phyloP scores from a whole-genome alignment of 2,797 vertebrate species.

The Bovichtus variegatus region DNA sequence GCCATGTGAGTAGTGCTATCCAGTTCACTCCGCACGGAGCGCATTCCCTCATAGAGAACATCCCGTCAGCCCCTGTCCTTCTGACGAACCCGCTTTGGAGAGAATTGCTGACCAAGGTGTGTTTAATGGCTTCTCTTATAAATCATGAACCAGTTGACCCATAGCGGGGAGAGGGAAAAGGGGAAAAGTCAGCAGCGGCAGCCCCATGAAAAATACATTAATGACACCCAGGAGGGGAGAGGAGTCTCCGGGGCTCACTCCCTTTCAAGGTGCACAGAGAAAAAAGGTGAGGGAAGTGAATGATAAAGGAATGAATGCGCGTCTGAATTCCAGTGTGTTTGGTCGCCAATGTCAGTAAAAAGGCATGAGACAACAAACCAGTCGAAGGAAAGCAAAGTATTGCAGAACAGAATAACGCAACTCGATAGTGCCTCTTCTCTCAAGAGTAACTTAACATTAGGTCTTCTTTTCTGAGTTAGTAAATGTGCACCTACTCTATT shows the following conservation, averaged over 20 bases:
- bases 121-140: conserved; percentile 44
- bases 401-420: background rate
- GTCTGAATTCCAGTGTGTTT: background rate
- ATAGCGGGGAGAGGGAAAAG: conserved; percentile 20
- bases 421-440: no score
- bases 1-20: conserved; percentile 19
- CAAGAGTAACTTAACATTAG: no score
- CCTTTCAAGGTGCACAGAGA: conserved; percentile 31
- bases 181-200: conserved; percentile 37
- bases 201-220: conserved; percentile 62
- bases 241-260: background rate
- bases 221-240: conserved; percentile 25
- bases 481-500: no score
- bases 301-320: background rate
- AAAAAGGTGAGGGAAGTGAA: background rate
- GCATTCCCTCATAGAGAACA: conserved; percentile 21
- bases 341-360: background rate
- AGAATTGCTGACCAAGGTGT: conserved; percentile 57
- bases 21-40: conserved; percentile 5
- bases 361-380: background rate
- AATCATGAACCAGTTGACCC: conserved; percentile 48
- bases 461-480: no score
- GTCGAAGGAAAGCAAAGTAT: background rate
- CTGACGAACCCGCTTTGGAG: conserved; percentile 15
- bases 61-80: conserved; percentile 20